Conservation (phyloP, 1,140 invertebrate species). For the Drosophila virilis region DNA sequence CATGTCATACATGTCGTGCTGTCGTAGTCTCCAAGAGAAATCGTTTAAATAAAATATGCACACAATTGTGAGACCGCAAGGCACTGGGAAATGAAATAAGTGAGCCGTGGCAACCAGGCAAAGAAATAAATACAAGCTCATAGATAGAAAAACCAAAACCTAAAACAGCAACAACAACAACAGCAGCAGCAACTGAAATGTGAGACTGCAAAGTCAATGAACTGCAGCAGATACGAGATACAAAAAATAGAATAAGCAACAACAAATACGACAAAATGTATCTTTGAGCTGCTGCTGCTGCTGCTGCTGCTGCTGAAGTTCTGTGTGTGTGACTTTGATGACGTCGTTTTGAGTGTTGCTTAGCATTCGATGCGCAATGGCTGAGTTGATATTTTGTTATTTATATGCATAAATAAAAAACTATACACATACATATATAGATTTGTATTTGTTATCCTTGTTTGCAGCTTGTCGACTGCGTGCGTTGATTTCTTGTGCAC, state of each 20-base stretch:
- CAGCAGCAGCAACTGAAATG: conserved; percentile 5
- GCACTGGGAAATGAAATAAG: conserved; percentile 67
- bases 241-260: conserved; percentile 23
- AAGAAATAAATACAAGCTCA: conserved; percentile 23
- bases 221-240: conserved; percentile 55
- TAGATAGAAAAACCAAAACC: conserved; percentile 39
- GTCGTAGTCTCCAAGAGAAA: conserved; percentile 11
- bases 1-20: conserved; percentile 43
- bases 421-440: not conserved
- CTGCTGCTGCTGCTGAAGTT: conserved; percentile 10
- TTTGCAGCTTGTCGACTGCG: not conserved
- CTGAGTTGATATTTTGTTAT: conserved; percentile 13
- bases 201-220: conserved; percentile 52
- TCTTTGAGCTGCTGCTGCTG: conserved; percentile 25
- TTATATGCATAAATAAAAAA: conserved; percentile 33
- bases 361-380: conserved; percentile 4
- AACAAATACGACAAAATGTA: conserved; percentile 17
- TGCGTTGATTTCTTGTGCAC: too few species aligned
- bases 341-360: conserved; percentile 18
- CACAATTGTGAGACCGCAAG: conserved; percentile 64
- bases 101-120: conserved; percentile 54
- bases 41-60: conserved; percentile 66
- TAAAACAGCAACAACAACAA: not conserved
- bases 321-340: conserved; percentile 34
- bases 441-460: conserved; percentile 19